Conservation (phyloP, 2,113 vertebrate species). For the Silurus meridionalis region DNA sequence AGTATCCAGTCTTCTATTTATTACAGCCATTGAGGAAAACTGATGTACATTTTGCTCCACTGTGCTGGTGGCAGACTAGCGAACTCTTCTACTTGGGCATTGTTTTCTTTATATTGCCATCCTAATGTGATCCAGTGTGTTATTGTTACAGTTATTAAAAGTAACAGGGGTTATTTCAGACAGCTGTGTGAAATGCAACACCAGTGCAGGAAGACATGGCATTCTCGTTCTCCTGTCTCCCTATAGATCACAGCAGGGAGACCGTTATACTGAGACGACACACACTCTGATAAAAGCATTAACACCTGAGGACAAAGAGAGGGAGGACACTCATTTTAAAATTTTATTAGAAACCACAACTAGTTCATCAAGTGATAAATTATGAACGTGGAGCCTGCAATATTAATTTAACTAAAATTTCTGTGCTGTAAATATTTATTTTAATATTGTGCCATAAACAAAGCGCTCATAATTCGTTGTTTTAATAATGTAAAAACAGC, state of each 20-base stretch:
- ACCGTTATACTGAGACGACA: background rate
- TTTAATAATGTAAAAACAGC: slow-evolving; percentile 40
- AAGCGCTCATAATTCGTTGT: slow-evolving; percentile 35
- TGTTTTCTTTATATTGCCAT: slow-evolving; percentile 46
- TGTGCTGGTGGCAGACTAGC: background rate
- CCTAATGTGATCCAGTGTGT: slow-evolving; percentile 54
- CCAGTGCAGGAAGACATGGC: slow-evolving; percentile 45
- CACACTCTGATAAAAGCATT: background rate
- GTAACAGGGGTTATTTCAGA: slow-evolving; percentile 61
- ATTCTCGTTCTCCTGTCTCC: slow-evolving; percentile 21
- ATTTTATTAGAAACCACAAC: background rate
- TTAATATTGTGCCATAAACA: slow-evolving; percentile 20
- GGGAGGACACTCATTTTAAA: slow-evolving; percentile 1
- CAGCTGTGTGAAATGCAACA: slow-evolving; percentile 65
- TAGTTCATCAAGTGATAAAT: slow-evolving; percentile 19
- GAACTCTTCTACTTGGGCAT: slow-evolving; percentile 4
- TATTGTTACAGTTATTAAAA: slow-evolving; percentile 64
- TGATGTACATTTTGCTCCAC: background rate
- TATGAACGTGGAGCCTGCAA: background rate
- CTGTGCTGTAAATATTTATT: slow-evolving; percentile 23
- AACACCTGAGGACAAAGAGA: slow-evolving; percentile 21
- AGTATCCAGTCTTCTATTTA: background rate
- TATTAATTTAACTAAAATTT: slow-evolving; percentile 27
- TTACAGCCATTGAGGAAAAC: background rate
- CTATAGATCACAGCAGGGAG: slow-evolving; percentile 3